Conservation (phyloP, 2,797 vertebrate species). For the Melanotaenia pygmaea region DNA sequence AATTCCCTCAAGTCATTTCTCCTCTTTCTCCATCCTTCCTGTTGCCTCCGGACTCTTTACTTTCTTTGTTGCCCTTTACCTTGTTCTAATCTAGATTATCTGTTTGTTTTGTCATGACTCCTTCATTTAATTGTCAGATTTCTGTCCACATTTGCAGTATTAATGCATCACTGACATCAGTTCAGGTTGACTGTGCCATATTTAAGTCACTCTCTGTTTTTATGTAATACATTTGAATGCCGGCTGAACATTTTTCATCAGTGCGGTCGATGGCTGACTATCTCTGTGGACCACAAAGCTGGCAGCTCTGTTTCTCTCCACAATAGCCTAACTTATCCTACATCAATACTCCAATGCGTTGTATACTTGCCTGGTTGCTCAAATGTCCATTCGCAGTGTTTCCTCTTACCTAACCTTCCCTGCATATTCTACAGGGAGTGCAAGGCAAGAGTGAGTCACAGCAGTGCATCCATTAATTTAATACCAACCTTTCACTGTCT, state of each 20-base stretch:
- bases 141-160: conserved; percentile 22
- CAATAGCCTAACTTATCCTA: conserved; percentile 65
- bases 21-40: conserved; percentile 74
- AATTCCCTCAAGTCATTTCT: conserved; percentile 86
- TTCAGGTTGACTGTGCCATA: conserved; percentile 28
- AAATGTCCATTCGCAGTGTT: conserved; percentile 55
- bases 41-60: conserved; percentile 63
- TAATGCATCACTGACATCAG: conserved; percentile 22
- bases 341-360: conserved; percentile 64
- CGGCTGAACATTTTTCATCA: conserved; percentile 65
- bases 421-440: conserved; percentile 46
- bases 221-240: conserved; percentile 58
- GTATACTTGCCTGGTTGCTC: conserved; percentile 66
- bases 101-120: conserved; percentile 21
- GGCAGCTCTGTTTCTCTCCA: conserved; percentile 62
- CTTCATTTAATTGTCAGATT: conserved; percentile 3
- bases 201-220: conserved; percentile 52
- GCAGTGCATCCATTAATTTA: conserved; percentile 61
- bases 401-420: conserved; percentile 57
- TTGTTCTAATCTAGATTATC: conserved; percentile 48
- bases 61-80: conserved; percentile 38
- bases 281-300: conserved; percentile 55
- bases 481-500: conserved; percentile 56
- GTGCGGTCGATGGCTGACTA: conserved; percentile 49
- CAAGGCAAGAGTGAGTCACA: conserved; percentile 58